Percentiles rank a stretch among this genome's conserved stretches.
Conservation (phyloP, 2,113 vertebrate species). For the Macquaria ambigua region DNA sequence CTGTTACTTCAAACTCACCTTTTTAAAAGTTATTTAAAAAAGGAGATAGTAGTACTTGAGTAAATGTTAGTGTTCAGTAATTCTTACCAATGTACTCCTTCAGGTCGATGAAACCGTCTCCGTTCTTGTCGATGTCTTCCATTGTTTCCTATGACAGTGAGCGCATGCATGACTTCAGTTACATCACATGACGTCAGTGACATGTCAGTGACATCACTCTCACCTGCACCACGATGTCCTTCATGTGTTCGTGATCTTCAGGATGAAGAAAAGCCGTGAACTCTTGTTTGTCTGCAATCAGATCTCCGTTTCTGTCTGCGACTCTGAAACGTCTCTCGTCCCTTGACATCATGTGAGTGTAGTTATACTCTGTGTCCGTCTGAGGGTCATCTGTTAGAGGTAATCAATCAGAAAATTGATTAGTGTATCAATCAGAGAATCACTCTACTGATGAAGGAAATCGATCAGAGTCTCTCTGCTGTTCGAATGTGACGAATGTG, state of each 20-base stretch:
- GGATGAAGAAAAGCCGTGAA: conserved; percentile 95
- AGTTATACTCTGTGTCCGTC: conserved; percentile 89
- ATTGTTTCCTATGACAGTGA: conserved; percentile 90
- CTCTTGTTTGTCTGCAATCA: conserved; percentile 90
- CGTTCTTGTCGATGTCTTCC: conserved; percentile 96
- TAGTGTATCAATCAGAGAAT: neutral
- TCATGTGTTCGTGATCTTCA: conserved; percentile 95
- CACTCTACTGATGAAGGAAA: neutral
- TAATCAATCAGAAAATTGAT: neutral
- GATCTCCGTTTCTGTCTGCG: conserved; percentile 89
- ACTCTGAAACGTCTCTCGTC: conserved; percentile 92
- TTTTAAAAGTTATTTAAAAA: neutral
- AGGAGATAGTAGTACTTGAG: neutral
- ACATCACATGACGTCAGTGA: neutral
- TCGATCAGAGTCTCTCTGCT: neutral
- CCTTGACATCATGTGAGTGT: conserved; percentile 91
- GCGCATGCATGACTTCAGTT: neutral
- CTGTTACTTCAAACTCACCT: neutral
- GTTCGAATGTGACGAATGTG: neutral
- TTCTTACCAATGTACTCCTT: conserved; percentile 92
- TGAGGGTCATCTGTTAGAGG: conserved; percentile 80
- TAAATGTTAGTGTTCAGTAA: neutral
- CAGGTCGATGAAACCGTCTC: conserved; percentile 92
- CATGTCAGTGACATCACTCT: neutral
- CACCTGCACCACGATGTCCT: conserved; percentile 93